phyloP scores from a whole-genome alignment of 1,140 invertebrate genomes.

The Drosophila lacteicornis region DNA sequence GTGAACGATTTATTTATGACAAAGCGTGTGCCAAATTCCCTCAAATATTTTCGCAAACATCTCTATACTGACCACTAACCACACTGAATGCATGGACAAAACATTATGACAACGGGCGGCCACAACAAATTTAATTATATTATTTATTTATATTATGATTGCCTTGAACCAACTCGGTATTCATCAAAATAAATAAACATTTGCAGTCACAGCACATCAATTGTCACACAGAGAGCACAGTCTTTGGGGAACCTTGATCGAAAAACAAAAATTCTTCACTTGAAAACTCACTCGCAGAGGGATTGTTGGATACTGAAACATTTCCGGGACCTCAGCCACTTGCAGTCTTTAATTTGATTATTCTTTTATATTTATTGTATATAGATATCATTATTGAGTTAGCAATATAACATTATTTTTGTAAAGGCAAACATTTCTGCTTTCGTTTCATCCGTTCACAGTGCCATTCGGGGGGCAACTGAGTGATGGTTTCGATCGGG shows the following conservation, averaged over 20 bases:
- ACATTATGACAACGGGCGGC: slow-evolving; percentile 27
- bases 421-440: slow-evolving; percentile 24
- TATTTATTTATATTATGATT: slow-evolving; percentile 29
- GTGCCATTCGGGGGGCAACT: slow-evolving; percentile 45
- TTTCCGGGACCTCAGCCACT: slow-evolving; percentile 10
- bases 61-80: background rate
- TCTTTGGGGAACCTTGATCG: slow-evolving; percentile 32
- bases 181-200: slow-evolving; percentile 47
- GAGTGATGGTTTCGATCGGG: slow-evolving; percentile 27
- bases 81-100: slow-evolving; percentile 10
- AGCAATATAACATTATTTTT: slow-evolving; percentile 7
- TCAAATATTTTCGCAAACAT: background rate
- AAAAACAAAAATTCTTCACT: slow-evolving; percentile 19
- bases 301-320: slow-evolving; percentile 42
- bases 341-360: slow-evolving; percentile 5
- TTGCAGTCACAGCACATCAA: slow-evolving; percentile 22
- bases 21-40: slow-evolving; percentile 50
- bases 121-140: slow-evolving; percentile 48
- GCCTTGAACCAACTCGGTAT: slow-evolving; percentile 25
- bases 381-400: slow-evolving; percentile 20
- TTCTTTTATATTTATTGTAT: slow-evolving; percentile 30
- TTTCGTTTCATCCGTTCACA: slow-evolving; percentile 10
- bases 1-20: slow-evolving; percentile 60
- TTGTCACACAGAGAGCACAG: slow-evolving; percentile 19
- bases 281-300: slow-evolving; percentile 46